Evolutionary conservation across 2,888 invertebrate species (phyloP), one percentile per base, ranked within the genome.

Genomic region (Trichogramma evanescens): DNA sequence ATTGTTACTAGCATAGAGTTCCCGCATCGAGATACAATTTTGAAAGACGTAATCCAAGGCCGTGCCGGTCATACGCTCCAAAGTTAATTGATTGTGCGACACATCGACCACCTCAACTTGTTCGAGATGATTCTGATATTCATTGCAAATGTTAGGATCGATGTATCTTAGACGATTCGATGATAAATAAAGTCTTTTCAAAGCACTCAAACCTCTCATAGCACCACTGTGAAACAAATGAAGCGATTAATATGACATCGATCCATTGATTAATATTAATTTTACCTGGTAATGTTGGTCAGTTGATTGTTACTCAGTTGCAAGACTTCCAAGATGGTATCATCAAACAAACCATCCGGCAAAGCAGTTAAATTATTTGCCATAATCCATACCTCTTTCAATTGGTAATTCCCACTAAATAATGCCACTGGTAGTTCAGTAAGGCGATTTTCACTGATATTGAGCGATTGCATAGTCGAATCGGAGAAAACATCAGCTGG

Each of bases 291-390:
- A 65, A 89, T 82, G 61, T 79, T 80, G 1, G 75, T 76, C 48
- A 89, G 74, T 38, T 78, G 79, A 75, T 93, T 93, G 62, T 83
- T 75, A 49, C 84, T 82, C 55, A 93, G 77, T 71, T 85, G 81
- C 7, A 86, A 83, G 70, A 86, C 84, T 41, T 81, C 81, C 65
- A 91, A 85, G 46, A 89, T 76, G 43, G 82, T 80, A 75, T 84
- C 82, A 43, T 81, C 78, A 73, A 89, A 88, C 63, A 86, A 76
- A 65, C 82, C 83, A 5, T 81, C 80, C 44, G 84, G 82, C 3
- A 62, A 26, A 4, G 10, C n/a, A 5, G 10, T 54, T 10, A 68
- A 26, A 6, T 56, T 55, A 74, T 89, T 91, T 9, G 82, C 79
- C 67, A 86, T 85, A 58, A 93, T 74, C 77, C 89, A 89, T 63